A percentile compares a stretch with the other conserved stretches of the same genome.
Conservation (phyloP, 2,113 vertebrate species). For the Pedionomus torquatus region DNA sequence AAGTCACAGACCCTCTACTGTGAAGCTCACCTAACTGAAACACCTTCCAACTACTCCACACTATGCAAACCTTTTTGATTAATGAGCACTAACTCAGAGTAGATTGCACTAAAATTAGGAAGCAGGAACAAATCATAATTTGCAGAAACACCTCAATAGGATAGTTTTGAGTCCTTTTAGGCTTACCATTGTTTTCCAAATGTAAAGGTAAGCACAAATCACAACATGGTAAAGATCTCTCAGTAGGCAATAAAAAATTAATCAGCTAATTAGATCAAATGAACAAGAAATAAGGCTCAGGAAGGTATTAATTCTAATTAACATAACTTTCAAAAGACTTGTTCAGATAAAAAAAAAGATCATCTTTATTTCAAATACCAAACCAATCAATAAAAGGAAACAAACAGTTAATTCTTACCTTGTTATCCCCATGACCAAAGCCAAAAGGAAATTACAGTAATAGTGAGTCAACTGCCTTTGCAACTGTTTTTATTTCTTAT, state of each 20-base stretch:
- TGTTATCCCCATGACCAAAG: conserved; percentile 50
- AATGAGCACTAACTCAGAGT: not conserved
- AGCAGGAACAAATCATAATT: conserved; percentile 37
- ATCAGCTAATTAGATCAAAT: conserved; percentile 57
- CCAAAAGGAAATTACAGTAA: conserved; percentile 54
- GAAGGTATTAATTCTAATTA: conserved; percentile 56
- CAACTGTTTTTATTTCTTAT: conserved; percentile 38
- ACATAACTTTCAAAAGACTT: conserved; percentile 47
- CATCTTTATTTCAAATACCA: conserved; percentile 25
- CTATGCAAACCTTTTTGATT: not conserved
- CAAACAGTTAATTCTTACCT: conserved; percentile 59
- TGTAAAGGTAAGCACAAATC: conserved; percentile 46
- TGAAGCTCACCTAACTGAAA: not conserved
- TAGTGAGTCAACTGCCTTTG: not conserved
- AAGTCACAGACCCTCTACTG: not conserved
- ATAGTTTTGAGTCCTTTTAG: conserved; percentile 6
- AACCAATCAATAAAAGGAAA: conserved; percentile 53
- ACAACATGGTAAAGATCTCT: conserved; percentile 45
- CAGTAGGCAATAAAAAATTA: conserved; percentile 62
- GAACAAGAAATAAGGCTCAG: conserved; percentile 54
- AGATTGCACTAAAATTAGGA: conserved; percentile 14
- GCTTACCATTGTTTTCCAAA: conserved; percentile 16
- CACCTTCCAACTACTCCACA: not conserved
- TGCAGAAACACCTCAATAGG: conserved; percentile 1
- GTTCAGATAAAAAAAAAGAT: not conserved